Base-by-base conservation (phyloP, 2,888 invertebrate species). In the Agrochola circellaris region DNA sequence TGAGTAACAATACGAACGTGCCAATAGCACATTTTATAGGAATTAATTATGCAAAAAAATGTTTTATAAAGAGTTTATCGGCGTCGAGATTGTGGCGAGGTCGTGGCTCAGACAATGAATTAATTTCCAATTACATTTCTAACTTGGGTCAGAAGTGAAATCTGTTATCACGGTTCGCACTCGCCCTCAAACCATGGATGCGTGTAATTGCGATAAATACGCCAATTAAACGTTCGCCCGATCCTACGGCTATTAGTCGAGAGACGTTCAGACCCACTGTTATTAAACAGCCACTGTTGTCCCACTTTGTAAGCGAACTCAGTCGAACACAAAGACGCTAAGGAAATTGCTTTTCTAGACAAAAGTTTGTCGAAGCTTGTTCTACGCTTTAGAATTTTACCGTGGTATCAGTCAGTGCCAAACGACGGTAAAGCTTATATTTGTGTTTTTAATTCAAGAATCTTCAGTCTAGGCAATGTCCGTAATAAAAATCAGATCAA, bases 141-240 rank as follows among this genome's bases (percentile, higher is more conserved):
- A 91, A 90, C 91, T 93, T 91, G 90, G 95, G 95, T 94, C 95
- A 94, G 92, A 94, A 95, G 95, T 93, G 95, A 96, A 96, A 96
- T 95, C 95, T 93, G 82, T 85, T 91, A 91, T 92, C 91, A 92
- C 90, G 90, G 84, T 87, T 90, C 87, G 88, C 87, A 88, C 82
- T 89, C 92, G 95, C 94, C 94, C 95, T 94, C 93, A 93, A 95
- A 94, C 92, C 94, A 93, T 93, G 95, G 95, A 95, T 94, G 96
- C 96, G 95, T 96, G 95, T 96, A 96, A 96, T 96, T 96, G 95
- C 91, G 90, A 91, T 94, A 95, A 94, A 94, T 92, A 91, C 88
- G 89, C 89, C 93, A 95, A 96, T 96, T 95, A 96, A 94, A 90
- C 88, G 91, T 92, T 92, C 90, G 91, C 89, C 92, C 93, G 91